A percentile compares a stretch with the other conserved stretches of the same genome.
Conservation (phyloP, 2,113 vertebrate genomes). For the Nesogale talazaci region DNA sequence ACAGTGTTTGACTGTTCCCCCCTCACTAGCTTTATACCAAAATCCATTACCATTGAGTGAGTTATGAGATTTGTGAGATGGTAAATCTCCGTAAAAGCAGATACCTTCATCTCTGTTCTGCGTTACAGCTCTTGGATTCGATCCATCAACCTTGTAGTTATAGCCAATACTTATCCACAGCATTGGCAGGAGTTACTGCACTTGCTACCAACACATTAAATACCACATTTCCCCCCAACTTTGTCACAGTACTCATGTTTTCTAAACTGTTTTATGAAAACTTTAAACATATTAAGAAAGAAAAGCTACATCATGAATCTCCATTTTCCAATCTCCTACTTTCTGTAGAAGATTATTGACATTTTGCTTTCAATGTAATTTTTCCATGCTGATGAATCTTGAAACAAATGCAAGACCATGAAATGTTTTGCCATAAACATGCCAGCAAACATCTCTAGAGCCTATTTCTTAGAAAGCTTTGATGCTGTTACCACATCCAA, state of each 20-base stretch:
- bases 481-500: neutral
- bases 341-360: slow-evolving; percentile 4
- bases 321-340: neutral
- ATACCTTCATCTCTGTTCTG: no score
- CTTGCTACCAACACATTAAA: neutral
- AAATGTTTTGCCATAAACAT: slow-evolving; percentile 33
- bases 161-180: no score
- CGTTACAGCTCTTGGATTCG: no score
- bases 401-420: neutral
- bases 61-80: no score
- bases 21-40: neutral
- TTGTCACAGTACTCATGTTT: neutral
- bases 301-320: neutral
- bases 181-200: neutral
- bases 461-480: slow-evolving; percentile 9
- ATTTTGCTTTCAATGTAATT: neutral
- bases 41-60: no score
- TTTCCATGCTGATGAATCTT: slow-evolving; percentile 24
- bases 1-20: neutral
- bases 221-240: neutral
- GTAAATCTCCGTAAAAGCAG: no score
- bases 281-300: neutral
- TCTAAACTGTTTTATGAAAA: neutral
- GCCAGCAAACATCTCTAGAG: slow-evolving; percentile 15
- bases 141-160: no score